Evolutionary conservation across 2,113 vertebrate species (phyloP).

Genomic region (Aegithalos caudatus): DNA sequence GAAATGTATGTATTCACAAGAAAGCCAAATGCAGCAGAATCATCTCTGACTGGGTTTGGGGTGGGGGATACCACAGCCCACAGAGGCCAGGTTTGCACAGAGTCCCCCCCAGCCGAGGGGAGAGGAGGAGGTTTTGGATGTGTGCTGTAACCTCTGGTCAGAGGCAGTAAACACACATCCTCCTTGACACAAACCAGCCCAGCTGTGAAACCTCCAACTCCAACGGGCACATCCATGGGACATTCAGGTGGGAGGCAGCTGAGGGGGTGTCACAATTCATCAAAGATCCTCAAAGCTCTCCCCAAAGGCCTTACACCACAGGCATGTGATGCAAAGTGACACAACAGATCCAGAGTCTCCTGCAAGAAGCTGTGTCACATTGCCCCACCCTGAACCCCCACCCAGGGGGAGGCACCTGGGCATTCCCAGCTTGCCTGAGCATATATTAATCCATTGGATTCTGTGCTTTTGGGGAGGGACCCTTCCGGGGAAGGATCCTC

Average conservation of each 20-base stretch:
- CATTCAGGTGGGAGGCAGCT: neutral
- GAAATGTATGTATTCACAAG: neutral
- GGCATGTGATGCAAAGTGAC: neutral
- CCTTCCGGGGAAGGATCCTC: too few relatives aligned
- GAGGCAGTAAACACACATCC: too few relatives aligned
- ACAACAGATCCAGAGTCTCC: neutral
- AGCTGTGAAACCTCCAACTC: too few relatives aligned
- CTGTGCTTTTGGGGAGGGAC: neutral
- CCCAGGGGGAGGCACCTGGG: too few relatives aligned
- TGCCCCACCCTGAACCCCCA: neutral
- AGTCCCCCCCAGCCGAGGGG: too few relatives aligned
- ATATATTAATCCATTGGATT: neutral
- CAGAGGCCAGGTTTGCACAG: too few relatives aligned
- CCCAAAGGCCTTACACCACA: neutral
- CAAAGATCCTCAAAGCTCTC: neutral
- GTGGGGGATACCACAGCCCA: too few relatives aligned
- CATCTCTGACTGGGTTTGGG: neutral
- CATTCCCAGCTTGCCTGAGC: neutral
- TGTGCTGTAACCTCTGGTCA: too few relatives aligned
- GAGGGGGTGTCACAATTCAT: too few relatives aligned
- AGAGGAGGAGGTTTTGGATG: too few relatives aligned
- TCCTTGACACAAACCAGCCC: too few relatives aligned
- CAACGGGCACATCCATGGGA: too few relatives aligned
- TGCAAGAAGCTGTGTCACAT: neutral
- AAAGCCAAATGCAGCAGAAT: neutral